Evolutionary conservation across 2,113 vertebrate species (phyloP).

Genomic region (Oophaga pumilio): DNA sequence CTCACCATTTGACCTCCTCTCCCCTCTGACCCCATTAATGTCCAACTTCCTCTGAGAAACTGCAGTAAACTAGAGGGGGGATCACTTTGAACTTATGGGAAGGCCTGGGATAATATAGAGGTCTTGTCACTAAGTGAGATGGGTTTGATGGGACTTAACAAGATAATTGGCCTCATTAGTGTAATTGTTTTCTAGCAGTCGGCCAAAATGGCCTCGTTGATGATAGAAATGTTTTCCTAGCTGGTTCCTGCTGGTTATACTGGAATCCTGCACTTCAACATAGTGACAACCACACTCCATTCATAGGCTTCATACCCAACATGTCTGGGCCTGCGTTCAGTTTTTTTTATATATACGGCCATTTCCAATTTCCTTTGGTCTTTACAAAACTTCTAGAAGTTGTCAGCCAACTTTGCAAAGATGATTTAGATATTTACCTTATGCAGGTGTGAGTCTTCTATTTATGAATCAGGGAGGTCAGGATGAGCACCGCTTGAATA

Average conservation of each 20-base stretch:
- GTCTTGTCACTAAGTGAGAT: background rate
- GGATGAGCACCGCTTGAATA: too few species aligned
- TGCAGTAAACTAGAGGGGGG: background rate
- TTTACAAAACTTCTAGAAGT: background rate
- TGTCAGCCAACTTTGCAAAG: background rate
- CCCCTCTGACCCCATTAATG: constrained; percentile 8
- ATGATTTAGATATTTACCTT: background rate
- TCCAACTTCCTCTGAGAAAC: constrained; percentile 18
- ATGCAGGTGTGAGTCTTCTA: background rate
- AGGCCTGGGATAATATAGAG: background rate
- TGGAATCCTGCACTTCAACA: background rate
- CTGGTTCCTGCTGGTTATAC: background rate
- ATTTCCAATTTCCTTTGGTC: too few species aligned
- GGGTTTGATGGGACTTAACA: background rate
- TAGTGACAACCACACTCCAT: background rate
- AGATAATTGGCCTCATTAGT: constrained; percentile 26
- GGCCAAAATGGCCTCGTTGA: background rate
- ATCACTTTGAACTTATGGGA: background rate
- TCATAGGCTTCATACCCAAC: background rate
- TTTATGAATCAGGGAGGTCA: too few species aligned
- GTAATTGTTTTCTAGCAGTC: constrained; percentile 29
- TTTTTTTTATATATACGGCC: too few species aligned
- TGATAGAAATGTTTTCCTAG: background rate
- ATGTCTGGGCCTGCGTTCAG: background rate
- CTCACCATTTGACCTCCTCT: background rate